A percentile compares a stretch with the other conserved stretches of the same genome.
Evolutionary conservation across 2,888 invertebrate species (phyloP).

Genomic region (Microctonus hyperodae): DNA sequence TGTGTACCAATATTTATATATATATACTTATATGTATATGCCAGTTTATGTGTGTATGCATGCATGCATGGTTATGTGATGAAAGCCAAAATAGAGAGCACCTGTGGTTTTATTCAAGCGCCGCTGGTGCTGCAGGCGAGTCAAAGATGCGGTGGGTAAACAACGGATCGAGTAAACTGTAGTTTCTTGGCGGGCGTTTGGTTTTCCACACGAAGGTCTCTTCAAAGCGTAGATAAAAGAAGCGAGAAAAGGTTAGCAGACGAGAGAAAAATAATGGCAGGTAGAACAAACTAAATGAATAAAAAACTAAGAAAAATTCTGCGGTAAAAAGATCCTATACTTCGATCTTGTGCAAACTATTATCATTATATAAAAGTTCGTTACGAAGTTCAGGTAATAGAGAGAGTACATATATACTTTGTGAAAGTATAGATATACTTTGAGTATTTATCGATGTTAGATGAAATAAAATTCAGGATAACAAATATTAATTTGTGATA

Average conservation of each 20-base stretch:
- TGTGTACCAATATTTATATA: too few relatives aligned
- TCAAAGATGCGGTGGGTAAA: background rate
- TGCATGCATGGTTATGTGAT: background rate
- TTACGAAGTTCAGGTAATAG: background rate
- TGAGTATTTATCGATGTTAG: background rate
- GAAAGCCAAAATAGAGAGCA: background rate
- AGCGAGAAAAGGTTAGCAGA: background rate
- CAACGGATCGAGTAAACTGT: background rate
- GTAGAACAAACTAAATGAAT: background rate
- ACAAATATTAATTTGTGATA: background rate
- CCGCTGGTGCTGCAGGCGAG: background rate
- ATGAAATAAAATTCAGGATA: background rate
- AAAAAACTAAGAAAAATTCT: background rate
- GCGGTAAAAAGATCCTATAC: slow-evolving; percentile 33
- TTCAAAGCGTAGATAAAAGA: background rate
- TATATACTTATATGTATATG: background rate
- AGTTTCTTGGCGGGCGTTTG: background rate
- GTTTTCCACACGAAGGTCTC: background rate
- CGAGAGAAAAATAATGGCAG: background rate
- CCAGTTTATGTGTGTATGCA: background rate
- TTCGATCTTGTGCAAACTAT: slow-evolving; percentile 51
- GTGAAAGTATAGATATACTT: background rate
- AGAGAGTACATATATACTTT: background rate
- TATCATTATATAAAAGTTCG: slow-evolving; percentile 37
- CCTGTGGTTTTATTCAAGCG: slow-evolving; percentile 8